These are phyloP conservation scores for Meriones psammophilus DNA, from an alignment of 2,797 vertebrate species.

Conservation along the genomic window DNA sequence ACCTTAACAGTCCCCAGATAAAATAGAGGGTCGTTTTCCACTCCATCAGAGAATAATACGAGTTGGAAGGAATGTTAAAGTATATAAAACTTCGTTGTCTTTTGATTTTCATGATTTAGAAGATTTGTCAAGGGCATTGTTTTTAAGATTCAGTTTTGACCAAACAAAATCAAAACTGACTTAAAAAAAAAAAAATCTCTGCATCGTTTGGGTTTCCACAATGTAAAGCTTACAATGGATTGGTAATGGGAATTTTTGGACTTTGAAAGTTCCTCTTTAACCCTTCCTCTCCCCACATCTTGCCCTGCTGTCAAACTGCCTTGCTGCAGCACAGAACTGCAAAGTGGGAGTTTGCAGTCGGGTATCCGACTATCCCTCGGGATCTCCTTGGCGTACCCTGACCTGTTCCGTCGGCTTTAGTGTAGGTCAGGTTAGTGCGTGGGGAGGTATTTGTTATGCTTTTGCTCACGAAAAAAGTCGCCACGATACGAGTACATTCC, in stretches of 20 bases:
- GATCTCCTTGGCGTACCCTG: neutral
- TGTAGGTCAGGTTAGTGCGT: neutral
- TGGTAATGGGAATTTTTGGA: neutral
- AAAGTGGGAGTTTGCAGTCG: neutral
- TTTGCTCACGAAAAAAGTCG: neutral
- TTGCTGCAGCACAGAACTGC: neutral
- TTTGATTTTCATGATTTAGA: slow-evolving; percentile 6
- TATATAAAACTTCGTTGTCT: neutral
- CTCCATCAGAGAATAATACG: neutral
- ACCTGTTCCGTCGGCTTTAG: neutral
- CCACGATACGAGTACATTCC: neutral
- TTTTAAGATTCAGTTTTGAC: slow-evolving; percentile 39
- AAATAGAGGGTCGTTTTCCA: neutral
- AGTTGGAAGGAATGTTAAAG: neutral
- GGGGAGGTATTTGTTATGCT: neutral
- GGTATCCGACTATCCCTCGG: neutral
- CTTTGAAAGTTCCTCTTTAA: neutral
- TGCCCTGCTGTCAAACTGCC: neutral
- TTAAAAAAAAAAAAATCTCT: neutral
- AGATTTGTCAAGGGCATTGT: neutral
- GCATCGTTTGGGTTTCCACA: neutral
- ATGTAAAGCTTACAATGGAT: neutral
- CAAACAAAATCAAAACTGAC: neutral
- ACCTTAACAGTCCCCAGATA: neutral
- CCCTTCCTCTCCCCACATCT: neutral